phyloP scores from a whole-genome alignment of 1,140 invertebrate genomes.

The Pinna nobilis region DNA sequence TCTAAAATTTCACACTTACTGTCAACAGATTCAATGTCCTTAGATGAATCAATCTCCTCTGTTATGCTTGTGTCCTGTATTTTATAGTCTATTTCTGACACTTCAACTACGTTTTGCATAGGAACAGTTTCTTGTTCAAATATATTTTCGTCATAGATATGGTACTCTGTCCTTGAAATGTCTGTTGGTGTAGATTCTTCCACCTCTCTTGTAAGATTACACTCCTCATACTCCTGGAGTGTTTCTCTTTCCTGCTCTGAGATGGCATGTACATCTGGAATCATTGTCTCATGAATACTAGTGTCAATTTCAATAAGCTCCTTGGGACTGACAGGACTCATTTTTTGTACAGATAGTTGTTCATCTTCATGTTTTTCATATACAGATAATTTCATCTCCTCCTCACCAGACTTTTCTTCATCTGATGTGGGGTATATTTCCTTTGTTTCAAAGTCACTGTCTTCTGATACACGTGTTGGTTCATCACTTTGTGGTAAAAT shows the following conservation, averaged over 20 bases:
- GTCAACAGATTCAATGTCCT: no score
- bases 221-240: no score
- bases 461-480: not conserved
- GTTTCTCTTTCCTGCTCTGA: no score
- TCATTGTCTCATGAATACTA: no score
- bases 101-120: not conserved
- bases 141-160: not conserved
- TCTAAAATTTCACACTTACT: no score
- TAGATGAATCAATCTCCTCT: no score
- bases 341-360: slow-evolving; percentile 17
- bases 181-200: not conserved
- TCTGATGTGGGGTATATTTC: no score
- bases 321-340: not conserved
- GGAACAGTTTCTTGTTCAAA: slow-evolving; percentile 10
- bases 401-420: not conserved
- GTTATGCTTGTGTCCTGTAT: not conserved
- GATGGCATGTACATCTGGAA: no score
- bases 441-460: no score
- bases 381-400: slow-evolving; percentile 12
- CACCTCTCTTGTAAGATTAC: no score
- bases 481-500: not conserved
- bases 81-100: not conserved
- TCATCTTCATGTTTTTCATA: slow-evolving; percentile 31
- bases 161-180: slow-evolving; percentile 6
- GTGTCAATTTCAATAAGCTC: not conserved